Evolutionary conservation across 2,797 vertebrate species (phyloP).

Genomic region (Apodemus agrarius): DNA sequence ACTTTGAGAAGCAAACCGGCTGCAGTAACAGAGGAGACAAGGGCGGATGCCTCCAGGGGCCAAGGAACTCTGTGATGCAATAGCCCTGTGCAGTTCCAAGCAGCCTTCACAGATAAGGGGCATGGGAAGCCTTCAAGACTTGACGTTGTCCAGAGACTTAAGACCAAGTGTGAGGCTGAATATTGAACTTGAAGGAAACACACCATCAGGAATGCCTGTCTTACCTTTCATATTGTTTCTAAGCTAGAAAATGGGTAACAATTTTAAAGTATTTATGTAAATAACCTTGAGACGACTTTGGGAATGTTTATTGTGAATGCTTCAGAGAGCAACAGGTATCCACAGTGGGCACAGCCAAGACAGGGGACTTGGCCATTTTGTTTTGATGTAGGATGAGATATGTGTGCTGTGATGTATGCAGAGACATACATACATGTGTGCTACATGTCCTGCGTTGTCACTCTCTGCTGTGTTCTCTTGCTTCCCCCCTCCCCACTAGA

Average conservation of each 20-base stretch:
- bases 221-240: slow-evolving; percentile 1
- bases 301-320: neutral
- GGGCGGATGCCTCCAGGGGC: neutral
- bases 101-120: neutral
- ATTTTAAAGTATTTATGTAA: neutral
- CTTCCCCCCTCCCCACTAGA: neutral
- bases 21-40: neutral
- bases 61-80: no score
- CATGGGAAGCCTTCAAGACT: neutral
- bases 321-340: neutral
- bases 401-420: neutral
- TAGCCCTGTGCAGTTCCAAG: neutral
- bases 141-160: neutral
- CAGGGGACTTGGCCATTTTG: neutral
- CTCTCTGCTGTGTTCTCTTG: neutral
- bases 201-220: neutral
- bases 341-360: neutral
- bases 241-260: neutral
- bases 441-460: neutral
- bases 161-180: neutral
- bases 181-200: neutral
- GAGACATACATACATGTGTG: neutral
- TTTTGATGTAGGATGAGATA: neutral
- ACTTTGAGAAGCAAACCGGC: neutral
- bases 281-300: neutral